A percentile compares a stretch with the other conserved stretches of the same genome.
phyloP scores from a whole-genome alignment of 1,140 invertebrate genomes.

The Pogonomyrmex barbatus region DNA sequence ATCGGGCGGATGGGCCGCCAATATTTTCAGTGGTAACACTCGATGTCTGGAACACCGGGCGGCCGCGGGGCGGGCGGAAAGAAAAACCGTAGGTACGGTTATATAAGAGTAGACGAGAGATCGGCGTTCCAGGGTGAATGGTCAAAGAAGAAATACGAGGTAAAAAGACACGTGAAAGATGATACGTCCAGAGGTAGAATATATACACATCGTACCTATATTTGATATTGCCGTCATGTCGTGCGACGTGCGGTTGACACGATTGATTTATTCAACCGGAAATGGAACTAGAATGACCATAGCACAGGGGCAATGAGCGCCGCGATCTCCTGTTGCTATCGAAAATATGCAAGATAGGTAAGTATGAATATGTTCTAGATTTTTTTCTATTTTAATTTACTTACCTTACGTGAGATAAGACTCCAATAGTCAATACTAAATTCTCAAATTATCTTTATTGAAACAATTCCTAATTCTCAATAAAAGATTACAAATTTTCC shows the following conservation, averaged over 20 bases:
- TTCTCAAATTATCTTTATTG: no score
- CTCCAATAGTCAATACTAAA: no score
- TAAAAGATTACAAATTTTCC: no score
- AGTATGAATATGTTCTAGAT: not conserved
- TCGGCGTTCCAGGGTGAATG: conserved; percentile 59
- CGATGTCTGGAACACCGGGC: conserved; percentile 58
- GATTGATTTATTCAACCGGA: conserved; percentile 58
- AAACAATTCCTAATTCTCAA: no score
- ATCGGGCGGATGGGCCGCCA: conserved; percentile 39
- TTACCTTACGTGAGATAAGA: no score
- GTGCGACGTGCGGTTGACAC: conserved; percentile 27
- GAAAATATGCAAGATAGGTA: not conserved
- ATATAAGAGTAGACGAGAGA: conserved; percentile 43
- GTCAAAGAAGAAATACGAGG: conserved; percentile 63
- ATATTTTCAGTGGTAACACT: conserved; percentile 74
- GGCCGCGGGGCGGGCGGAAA: conserved; percentile 36
- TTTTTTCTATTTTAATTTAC: no score
- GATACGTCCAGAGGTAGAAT: conserved; percentile 28
- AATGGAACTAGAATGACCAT: conserved; percentile 52
- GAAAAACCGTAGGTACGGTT: conserved; percentile 47
- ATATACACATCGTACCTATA: conserved; percentile 28
- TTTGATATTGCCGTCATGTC: conserved; percentile 34
- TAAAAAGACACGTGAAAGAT: conserved; percentile 60
- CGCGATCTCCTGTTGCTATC: conserved; percentile 11
- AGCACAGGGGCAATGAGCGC: not conserved